Evolutionary conservation across 37 sponge, comb jelly and placozoan species (phyloP).

Genomic region (Agelas oroides): DNA sequence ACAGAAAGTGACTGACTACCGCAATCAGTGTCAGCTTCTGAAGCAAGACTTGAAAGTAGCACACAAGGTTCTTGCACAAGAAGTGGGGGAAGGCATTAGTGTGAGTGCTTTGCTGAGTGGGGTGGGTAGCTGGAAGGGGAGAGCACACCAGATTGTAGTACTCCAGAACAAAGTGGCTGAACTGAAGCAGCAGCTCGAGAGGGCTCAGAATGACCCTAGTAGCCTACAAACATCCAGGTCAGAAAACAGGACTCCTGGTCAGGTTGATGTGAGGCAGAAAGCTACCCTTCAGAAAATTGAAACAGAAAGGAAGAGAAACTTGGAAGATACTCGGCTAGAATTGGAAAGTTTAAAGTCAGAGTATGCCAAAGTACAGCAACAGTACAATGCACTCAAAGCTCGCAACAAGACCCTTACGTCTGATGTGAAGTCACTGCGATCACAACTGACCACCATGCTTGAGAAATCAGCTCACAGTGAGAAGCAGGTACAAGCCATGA

Average conservation of each 20-base stretch:
- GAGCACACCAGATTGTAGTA: slow-evolving; percentile 77
- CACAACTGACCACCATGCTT: slow-evolving; percentile 14
- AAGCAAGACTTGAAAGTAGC: slow-evolving; percentile 83
- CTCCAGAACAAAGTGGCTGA: slow-evolving; percentile 76
- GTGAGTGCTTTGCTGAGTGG: slow-evolving; percentile 39
- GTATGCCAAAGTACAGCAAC: slow-evolving; percentile 46
- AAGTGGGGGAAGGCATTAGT: slow-evolving; percentile 69
- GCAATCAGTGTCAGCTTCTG: slow-evolving; percentile 66
- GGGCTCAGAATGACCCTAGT: not conserved
- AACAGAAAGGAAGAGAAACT: slow-evolving; percentile 28
- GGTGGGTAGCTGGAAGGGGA: slow-evolving; percentile 75
- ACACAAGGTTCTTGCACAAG: slow-evolving; percentile 65
- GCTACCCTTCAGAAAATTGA: slow-evolving; percentile 61
- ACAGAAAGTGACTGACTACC: slow-evolving; percentile 47
- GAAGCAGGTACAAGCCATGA: not conserved
- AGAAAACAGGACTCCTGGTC: too few species aligned
- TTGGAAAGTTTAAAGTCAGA: slow-evolving; percentile 42
- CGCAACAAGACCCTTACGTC: slow-evolving; percentile 74
- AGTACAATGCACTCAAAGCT: slow-evolving; percentile 68
- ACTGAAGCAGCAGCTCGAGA: slow-evolving; percentile 25
- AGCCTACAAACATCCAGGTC: not conserved
- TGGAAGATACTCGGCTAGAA: slow-evolving; percentile 48
- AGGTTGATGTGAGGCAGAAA: slow-evolving; percentile 50
- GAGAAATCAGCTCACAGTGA: slow-evolving; percentile 4
- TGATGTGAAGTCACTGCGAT: slow-evolving; percentile 50